Evolutionary conservation across 1,140 invertebrate species (phyloP).

Genomic region (Cydia strobilella): DNA sequence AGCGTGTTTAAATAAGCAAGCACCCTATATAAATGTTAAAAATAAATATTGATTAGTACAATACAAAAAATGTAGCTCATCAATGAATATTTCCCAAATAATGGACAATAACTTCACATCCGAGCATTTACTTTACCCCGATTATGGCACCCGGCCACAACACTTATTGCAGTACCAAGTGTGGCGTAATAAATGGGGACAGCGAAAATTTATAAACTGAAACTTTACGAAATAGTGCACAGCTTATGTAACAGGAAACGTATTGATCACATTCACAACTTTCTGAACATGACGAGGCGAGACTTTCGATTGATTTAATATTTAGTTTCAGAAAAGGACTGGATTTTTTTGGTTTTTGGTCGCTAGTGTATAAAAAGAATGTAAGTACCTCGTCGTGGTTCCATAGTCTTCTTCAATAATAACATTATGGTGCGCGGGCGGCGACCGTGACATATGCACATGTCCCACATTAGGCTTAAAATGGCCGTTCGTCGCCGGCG

Average conservation of each 20-base stretch:
- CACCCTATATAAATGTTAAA: too few species aligned
- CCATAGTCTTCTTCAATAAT: conserved; percentile 88
- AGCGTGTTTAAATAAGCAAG: too few species aligned
- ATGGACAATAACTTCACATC: conserved; percentile 3
- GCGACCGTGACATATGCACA: conserved; percentile 68
- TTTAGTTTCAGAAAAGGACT: too few species aligned
- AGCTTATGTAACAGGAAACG: too few species aligned
- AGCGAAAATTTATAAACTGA: too few species aligned
- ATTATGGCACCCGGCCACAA: not conserved
- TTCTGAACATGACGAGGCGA: not conserved
- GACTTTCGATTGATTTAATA: too few species aligned
- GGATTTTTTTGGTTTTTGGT: not conserved
- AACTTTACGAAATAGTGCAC: too few species aligned
- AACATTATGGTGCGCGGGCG: conserved; percentile 74
- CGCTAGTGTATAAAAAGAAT: not conserved
- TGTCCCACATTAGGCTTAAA: conserved; percentile 62
- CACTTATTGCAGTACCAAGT: conserved; percentile 2
- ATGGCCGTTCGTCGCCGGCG: conserved; percentile 63
- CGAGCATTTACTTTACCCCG: conserved; percentile 8
- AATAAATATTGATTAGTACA: too few species aligned
- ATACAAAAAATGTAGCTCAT: conserved; percentile 46
- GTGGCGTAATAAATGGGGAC: too few species aligned
- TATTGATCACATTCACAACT: not conserved
- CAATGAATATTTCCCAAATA: conserved; percentile 19
- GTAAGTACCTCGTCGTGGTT: conserved; percentile 50